These are phyloP conservation scores for Deilephila porcellus DNA, from an alignment of 2,888 invertebrate species.

Conservation along the genomic window DNA sequence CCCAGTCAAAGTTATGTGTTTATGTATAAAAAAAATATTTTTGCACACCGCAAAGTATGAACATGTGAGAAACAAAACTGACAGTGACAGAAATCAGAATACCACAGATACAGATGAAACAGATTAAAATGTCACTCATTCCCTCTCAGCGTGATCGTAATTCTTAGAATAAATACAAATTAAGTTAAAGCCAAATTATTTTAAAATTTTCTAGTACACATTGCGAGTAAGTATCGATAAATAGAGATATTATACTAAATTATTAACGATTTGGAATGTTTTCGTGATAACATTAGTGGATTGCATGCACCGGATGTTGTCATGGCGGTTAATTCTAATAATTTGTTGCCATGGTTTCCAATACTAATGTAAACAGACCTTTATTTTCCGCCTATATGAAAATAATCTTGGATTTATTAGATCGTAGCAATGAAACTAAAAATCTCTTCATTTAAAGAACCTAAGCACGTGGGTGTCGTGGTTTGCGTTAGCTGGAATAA, in stretches of 20 bases:
- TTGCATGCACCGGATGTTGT: not conserved
- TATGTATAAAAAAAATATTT: constrained; percentile 4
- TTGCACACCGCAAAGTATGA: constrained; percentile 35
- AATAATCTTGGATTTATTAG: not conserved
- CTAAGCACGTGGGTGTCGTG: constrained; percentile 91
- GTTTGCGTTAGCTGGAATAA: constrained; percentile 97
- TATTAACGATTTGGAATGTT: too few species aligned
- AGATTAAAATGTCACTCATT: not conserved
- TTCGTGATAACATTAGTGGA: too few species aligned
- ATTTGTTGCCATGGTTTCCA: constrained; percentile 25
- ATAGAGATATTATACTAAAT: too few species aligned
- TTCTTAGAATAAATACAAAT: too few species aligned
- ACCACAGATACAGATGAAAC: not conserved
- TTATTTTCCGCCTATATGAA: not conserved
- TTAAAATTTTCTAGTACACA: too few species aligned
- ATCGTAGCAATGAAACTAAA: constrained; percentile 90
- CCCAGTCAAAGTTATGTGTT: not conserved
- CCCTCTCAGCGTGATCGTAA: not conserved
- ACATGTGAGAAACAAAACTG: constrained; percentile 47
- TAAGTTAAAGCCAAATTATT: too few species aligned
- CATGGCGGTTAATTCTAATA: not conserved
- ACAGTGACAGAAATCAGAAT: constrained; percentile 20
- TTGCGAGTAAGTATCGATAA: too few species aligned
- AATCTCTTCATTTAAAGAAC: constrained; percentile 90
- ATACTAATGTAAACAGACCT: not conserved